Base-by-base conservation (phyloP, 23 tunicate genomes). In the Oikopleura dioica region DNA sequence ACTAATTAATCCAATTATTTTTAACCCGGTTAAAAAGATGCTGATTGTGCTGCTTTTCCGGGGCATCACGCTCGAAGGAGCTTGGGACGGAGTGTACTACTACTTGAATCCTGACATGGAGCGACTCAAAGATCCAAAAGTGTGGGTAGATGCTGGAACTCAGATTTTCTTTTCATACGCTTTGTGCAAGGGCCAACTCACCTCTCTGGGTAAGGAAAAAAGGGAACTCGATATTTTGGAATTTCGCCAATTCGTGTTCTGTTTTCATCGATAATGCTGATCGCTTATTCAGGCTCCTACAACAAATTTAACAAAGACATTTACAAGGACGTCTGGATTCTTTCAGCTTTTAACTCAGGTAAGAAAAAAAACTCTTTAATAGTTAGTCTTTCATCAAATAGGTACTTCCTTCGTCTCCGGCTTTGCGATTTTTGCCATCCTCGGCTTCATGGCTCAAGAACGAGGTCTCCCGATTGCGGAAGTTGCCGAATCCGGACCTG, bases 401-500 rank as follows among this genome's bases (percentile, higher is more conserved):
- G 96, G 99, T 24, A 94, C 99, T 29, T 86, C 95, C 35, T 94
- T 94, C 75, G 81, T 94, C 79, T 86, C 95, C 50, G 99, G 99
- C 0, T 94, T 94, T 59, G 99, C 99, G 0, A 84, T 94, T 31
- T 94, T 94, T 37, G 86, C 95, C 55, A 94, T 94, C 1, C 88
- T 94, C 4, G 99, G 99, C 26, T 94, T 94, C 75, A 94, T 94
- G 99, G 89, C 99, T 0, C 76, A 86, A 38, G 95, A 94, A 79
- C 95, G 87, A 75, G 95, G 95, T 30, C 81, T 84, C 35, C 51
- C 81, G 36, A 79, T 94, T 0, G 77, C 82, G 0, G 77, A 77
- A 50, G 99, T 94, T 1, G 99, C 99, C 76, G 95, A 86, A 59
- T 86, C 95, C 76, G 99, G 99, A 1, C 99, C 99, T 35, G 99